Evolutionary conservation across 2,888 invertebrate genomes (phyloP), one percentile per base, ranked within the genome.

Genomic region (Acrobasis suavella): DNA sequence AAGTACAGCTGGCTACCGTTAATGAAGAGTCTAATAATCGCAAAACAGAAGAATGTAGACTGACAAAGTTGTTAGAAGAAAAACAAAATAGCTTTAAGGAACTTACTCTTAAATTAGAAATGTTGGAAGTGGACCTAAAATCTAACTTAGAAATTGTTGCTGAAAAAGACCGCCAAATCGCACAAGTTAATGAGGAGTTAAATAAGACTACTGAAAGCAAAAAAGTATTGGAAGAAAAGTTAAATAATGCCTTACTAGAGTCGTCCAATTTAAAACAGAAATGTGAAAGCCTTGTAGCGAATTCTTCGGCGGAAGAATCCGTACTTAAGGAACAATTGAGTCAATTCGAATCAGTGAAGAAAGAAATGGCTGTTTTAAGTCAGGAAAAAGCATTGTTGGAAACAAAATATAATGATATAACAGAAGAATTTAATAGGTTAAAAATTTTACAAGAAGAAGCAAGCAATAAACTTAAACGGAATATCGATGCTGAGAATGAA

Each of bases 91-190:
- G 70, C 66, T 71, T 90, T 22, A 91, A 92, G 74, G 90, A 92
- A 50, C 75, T 92, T 9, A 83, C 77, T 46, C 72, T 87, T 12
- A 91, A 92, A 80, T 67, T 89, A 67, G 90, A 91, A 81, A 88
- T 91, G 87, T 73, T 89, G 46, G 87, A 88, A 77, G 82, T 85
- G 39, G 93, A 93, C 72, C 75, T 92, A 14, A 90, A 87, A 76
- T 89, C 90, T 0, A 93, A 91, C 72, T 69, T 83, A 69, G 89
- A 89, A 77, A 82, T 89, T 37, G 77, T 93, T 6, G 70, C 67
- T 60, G 92, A 93, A 79, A 92, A 93, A 75, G 91, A 93, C 70
- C 85, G 89, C 1, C 92, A 93, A 82, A 77, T 93, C 39, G 69
- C 76, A 38, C 80, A 85, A 72, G 73, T 87, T 9, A 88, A 79